Percentiles rank a stretch among this genome's conserved stretches.
These are phyloP conservation scores for Lerema accius DNA, from an alignment of 1,140 invertebrate species.

Conservation along the genomic window DNA sequence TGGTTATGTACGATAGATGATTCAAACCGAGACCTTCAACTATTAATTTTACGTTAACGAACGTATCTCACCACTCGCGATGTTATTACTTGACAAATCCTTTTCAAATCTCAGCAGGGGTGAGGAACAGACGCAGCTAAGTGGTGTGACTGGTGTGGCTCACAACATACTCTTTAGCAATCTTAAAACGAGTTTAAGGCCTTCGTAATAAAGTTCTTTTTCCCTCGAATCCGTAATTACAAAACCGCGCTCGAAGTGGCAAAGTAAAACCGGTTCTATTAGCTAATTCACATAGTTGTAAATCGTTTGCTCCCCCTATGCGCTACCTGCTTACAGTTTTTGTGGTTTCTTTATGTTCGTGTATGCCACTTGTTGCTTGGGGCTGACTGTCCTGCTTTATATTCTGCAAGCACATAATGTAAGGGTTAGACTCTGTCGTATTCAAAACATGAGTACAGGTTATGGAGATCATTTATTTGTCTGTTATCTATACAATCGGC, in stretches of 20 bases:
- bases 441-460: conserved; percentile 26
- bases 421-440: conserved; percentile 42
- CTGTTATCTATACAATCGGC: neutral
- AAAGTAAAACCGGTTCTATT: conserved; percentile 73
- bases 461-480: conserved; percentile 13
- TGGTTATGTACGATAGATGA: conserved; percentile 3
- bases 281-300: conserved; percentile 65
- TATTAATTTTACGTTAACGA: conserved; percentile 46
- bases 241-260: conserved; percentile 44
- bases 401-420: conserved; percentile 51
- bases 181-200: conserved; percentile 42
- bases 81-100: conserved; percentile 66
- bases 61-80: conserved; percentile 41
- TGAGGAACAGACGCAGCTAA: conserved; percentile 64
- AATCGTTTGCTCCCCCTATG: conserved; percentile 60
- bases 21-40: conserved; percentile 2
- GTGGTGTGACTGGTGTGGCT: conserved; percentile 63
- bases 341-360: conserved; percentile 76
- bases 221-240: conserved; percentile 44
- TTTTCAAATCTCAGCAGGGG: conserved; percentile 76
- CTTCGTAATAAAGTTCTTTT: conserved; percentile 53
- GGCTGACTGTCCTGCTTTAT: conserved; percentile 66
- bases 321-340: conserved; percentile 77
- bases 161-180: conserved; percentile 36
- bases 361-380: conserved; percentile 78